phyloP scores from a whole-genome alignment of 2,888 invertebrate genomes.

The Lasioglossum malachurum region DNA sequence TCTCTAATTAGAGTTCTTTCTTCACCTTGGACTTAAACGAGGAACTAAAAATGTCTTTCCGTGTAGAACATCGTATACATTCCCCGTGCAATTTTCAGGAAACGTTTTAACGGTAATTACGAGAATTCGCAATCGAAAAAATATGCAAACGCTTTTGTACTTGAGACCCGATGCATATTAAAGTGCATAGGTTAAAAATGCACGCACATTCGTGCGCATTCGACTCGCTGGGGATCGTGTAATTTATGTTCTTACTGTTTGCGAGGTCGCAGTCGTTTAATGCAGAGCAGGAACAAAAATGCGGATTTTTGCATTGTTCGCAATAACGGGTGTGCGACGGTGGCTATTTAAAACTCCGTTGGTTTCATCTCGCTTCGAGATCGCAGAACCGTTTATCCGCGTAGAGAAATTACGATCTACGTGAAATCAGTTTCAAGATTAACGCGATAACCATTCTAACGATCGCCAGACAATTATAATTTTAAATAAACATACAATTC shows the following conservation, averaged over 20 bases:
- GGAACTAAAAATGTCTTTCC: not conserved
- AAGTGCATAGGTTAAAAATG: not conserved
- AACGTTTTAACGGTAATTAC: slow-evolving; percentile 1
- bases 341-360: not conserved
- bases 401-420: not conserved
- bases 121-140: not conserved
- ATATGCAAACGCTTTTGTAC: slow-evolving; percentile 19
- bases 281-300: not conserved
- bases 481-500: not conserved
- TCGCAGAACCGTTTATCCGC: not conserved
- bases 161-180: slow-evolving; percentile 17
- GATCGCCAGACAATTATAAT: not conserved
- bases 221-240: not conserved
- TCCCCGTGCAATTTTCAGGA: not conserved
- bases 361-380: not conserved
- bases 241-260: not conserved
- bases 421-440: not conserved
- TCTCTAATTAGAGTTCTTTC: not conserved
- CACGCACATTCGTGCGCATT: not conserved
- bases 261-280: not conserved
- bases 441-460: not conserved
- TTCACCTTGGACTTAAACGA: not conserved
- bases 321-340: not conserved
- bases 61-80: not conserved
- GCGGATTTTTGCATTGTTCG: not conserved